A percentile compares a stretch with the other conserved stretches of the same genome.
Evolutionary conservation across 2,888 invertebrate genomes (phyloP).

Genomic region (Pandemis cinnamomeana): DNA sequence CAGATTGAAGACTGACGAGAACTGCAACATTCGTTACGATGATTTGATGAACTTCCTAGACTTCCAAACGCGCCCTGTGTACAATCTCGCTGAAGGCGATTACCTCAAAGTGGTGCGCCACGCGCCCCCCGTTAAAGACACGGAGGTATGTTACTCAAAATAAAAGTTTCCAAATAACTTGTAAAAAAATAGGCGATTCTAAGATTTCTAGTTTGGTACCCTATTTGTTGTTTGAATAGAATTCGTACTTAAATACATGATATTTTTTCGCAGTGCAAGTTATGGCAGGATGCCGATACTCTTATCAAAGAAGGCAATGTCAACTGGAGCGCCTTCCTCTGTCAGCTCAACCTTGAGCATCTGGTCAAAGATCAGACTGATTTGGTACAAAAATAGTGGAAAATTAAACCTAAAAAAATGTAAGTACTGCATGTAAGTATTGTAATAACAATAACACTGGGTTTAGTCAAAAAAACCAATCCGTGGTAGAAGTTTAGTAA

Average conservation of each 20-base stretch:
- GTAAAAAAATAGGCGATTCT: too few species aligned
- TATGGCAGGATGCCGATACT: conserved; percentile 69
- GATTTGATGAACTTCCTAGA: conserved; percentile 90
- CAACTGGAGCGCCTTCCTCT: conserved; percentile 79
- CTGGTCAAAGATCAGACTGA: conserved; percentile 67
- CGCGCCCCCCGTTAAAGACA: conserved; percentile 73
- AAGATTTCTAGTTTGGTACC: too few species aligned
- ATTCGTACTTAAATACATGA: not conserved
- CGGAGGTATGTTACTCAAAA: conserved; percentile 62
- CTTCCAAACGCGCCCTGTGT: conserved; percentile 82
- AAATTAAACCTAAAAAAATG: not conserved
- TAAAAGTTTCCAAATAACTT: not conserved
- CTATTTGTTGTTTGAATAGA: too few species aligned
- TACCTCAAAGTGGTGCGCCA: conserved; percentile 72
- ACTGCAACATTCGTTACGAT: conserved; percentile 86
- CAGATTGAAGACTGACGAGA: conserved; percentile 86
- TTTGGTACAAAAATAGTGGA: not conserved
- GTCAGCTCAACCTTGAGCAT: conserved; percentile 77
- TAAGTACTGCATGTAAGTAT: too few species aligned
- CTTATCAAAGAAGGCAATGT: conserved; percentile 70
- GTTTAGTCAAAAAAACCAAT: not conserved
- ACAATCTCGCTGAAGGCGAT: conserved; percentile 66
- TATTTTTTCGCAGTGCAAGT: conserved; percentile 63
- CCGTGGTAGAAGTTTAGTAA: not conserved
- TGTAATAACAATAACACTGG: not conserved